These are phyloP conservation scores for Hypotaenidia philippensis DNA, from an alignment of 2,797 vertebrate genomes.

Conservation along the genomic window DNA sequence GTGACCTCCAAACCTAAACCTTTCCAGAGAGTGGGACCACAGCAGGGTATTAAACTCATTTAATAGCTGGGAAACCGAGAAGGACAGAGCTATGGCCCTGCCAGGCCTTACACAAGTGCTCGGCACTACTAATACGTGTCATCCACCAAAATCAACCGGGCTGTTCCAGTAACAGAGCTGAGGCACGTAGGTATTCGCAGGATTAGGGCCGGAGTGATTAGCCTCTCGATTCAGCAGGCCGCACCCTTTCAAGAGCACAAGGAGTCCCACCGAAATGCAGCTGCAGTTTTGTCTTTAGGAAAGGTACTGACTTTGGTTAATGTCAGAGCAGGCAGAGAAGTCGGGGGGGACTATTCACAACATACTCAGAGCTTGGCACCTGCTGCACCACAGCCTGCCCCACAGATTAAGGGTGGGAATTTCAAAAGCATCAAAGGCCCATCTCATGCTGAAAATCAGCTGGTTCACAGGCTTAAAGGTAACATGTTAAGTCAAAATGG, in stretches of 20 bases:
- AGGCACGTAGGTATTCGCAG: neutral
- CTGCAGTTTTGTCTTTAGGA: neutral
- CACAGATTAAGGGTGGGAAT: neutral
- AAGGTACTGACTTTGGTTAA: neutral
- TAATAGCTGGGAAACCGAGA: neutral
- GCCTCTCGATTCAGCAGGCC: neutral
- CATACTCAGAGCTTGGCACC: neutral
- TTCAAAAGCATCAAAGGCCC: slow-evolving; percentile 24
- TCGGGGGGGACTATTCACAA: neutral
- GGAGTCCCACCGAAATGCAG: neutral
- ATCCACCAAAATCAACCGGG: neutral
- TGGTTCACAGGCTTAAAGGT: neutral
- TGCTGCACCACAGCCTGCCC: neutral
- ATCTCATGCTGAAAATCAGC: neutral
- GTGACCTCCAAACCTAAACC: neutral
- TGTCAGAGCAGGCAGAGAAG: neutral
- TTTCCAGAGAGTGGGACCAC: neutral
- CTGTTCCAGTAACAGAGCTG: neutral
- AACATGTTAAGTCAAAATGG: neutral
- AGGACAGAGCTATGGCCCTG: neutral
- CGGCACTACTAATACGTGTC: neutral
- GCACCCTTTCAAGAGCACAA: neutral
- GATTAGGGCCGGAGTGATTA: neutral
- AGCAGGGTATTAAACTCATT: neutral
- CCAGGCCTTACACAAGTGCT: neutral